Conservation (phyloP, 1,140 invertebrate genomes). For the Drosophila parvula region DNA sequence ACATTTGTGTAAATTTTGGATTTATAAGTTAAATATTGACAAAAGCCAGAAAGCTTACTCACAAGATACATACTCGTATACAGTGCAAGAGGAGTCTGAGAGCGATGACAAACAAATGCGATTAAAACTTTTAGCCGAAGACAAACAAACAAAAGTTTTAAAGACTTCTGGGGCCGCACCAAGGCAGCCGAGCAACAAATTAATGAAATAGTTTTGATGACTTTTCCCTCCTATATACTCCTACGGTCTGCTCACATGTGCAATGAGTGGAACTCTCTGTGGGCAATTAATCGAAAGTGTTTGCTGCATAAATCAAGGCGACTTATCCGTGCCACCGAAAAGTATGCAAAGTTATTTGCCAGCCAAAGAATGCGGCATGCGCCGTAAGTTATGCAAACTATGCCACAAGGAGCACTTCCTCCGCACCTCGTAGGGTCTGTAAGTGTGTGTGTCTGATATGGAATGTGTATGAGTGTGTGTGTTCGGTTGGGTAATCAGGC, state of each 20-base stretch:
- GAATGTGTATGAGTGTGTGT: slow-evolving; percentile 4
- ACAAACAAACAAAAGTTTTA: slow-evolving; percentile 66
- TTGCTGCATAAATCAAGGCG: slow-evolving; percentile 71
- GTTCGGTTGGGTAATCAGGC: slow-evolving; percentile 69
- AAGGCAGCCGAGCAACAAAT: slow-evolving; percentile 49
- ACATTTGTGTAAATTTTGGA: slow-evolving; percentile 22
- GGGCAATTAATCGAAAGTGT: slow-evolving; percentile 53
- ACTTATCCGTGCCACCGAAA: slow-evolving; percentile 54
- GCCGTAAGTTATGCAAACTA: slow-evolving; percentile 68
- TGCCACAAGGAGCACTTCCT: slow-evolving; percentile 41
- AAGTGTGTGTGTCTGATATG: slow-evolving; percentile 11
- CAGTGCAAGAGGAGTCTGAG: background rate
- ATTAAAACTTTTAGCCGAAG: slow-evolving; percentile 62
- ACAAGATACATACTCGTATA: background rate
- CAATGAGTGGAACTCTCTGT: slow-evolving; percentile 36
- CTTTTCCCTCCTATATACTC: slow-evolving; percentile 8
- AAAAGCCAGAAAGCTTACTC: slow-evolving; percentile 17
- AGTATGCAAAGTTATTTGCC: slow-evolving; percentile 75
- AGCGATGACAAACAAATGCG: slow-evolving; percentile 56
- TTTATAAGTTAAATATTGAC: slow-evolving; percentile 46
- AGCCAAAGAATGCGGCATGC: slow-evolving; percentile 66
- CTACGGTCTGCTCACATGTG: slow-evolving; percentile 22
- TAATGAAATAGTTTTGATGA: slow-evolving; percentile 62
- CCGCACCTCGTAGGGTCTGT: background rate
- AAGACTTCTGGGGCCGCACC: slow-evolving; percentile 44